Conservation (phyloP, 2,113 vertebrate species). For the Picathartes gymnocephalus region DNA sequence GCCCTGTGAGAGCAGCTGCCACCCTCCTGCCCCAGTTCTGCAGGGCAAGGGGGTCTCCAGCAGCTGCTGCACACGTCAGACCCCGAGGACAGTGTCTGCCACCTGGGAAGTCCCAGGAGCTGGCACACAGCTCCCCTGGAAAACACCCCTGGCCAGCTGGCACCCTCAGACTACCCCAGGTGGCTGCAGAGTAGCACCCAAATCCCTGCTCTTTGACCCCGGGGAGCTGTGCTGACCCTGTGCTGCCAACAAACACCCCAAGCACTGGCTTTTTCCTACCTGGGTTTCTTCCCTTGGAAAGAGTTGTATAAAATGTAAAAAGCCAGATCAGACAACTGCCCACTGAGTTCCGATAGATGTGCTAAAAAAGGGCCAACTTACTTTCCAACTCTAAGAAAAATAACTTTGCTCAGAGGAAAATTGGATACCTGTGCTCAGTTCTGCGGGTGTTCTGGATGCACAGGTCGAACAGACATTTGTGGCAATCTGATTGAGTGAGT, state of each 20-base stretch:
- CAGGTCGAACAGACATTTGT: constrained; percentile 5
- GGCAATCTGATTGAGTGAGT: constrained; percentile 35
- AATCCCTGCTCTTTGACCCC: accelerated
- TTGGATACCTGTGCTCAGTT: neutral
- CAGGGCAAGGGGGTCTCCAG: neutral
- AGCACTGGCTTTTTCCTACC: neutral
- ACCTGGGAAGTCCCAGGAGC: neutral
- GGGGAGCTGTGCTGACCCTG: neutral
- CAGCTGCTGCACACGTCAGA: neutral
- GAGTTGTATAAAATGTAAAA: neutral
- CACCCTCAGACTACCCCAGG: too few relatives aligned
- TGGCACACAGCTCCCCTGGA: neutral
- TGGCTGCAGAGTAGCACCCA: neutral
- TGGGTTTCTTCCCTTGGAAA: neutral
- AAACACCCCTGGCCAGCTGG: accelerated
- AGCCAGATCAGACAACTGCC: neutral
- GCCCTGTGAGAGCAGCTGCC: neutral
- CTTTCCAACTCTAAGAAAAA: constrained; percentile 16
- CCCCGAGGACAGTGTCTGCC: neutral
- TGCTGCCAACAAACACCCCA: neutral
- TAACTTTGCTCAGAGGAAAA: neutral
- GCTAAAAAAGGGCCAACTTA: neutral
- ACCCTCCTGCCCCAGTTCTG: neutral
- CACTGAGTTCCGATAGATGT: neutral
- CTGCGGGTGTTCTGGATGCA: constrained; percentile 15